A percentile compares a stretch with the other conserved stretches of the same genome.
phyloP scores from a whole-genome alignment of 2,113 vertebrate species.

The Hipposideros armiger region DNA sequence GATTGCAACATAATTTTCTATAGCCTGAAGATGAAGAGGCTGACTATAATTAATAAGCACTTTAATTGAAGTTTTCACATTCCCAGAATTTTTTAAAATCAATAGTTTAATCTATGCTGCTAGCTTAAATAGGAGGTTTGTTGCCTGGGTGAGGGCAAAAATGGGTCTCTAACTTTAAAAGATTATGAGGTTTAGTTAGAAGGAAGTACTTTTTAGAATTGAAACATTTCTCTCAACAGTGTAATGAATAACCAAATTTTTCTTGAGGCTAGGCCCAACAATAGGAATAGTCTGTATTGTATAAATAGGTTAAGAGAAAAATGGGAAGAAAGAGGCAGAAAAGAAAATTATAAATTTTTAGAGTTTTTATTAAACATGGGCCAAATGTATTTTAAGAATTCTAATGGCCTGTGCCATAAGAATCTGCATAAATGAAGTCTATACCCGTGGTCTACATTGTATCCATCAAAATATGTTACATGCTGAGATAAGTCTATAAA shows the following conservation, averaged over 20 bases:
- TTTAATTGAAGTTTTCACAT: not conserved
- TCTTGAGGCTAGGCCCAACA: constrained; percentile 48
- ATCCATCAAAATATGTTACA: constrained; percentile 60
- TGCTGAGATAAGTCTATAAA: constrained; percentile 63
- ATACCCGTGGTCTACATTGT: not conserved
- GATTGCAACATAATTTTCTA: constrained; percentile 2
- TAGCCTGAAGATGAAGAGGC: not conserved
- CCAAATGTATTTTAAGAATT: constrained; percentile 63
- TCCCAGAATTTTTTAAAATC: not conserved
- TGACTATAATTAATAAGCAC: constrained; percentile 43
- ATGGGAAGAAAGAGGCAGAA: constrained; percentile 15
- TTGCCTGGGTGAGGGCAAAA: not conserved
- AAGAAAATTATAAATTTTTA: constrained; percentile 57
- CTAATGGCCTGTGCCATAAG: not conserved
- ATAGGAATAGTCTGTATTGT: not conserved
- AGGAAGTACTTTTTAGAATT: constrained; percentile 54
- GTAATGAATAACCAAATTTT: constrained; percentile 66
- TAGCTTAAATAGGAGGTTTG: not conserved
- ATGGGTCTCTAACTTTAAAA: constrained; percentile 47
- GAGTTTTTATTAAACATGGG: constrained; percentile 63
- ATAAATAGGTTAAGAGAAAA: constrained; percentile 63
- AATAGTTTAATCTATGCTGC: not conserved
- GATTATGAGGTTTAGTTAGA: not conserved
- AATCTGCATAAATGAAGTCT: constrained; percentile 63
- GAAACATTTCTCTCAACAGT: constrained; percentile 72